These are phyloP conservation scores for Atethmia centrago DNA, from an alignment of 2,888 invertebrate genomes.

Conservation along the genomic window DNA sequence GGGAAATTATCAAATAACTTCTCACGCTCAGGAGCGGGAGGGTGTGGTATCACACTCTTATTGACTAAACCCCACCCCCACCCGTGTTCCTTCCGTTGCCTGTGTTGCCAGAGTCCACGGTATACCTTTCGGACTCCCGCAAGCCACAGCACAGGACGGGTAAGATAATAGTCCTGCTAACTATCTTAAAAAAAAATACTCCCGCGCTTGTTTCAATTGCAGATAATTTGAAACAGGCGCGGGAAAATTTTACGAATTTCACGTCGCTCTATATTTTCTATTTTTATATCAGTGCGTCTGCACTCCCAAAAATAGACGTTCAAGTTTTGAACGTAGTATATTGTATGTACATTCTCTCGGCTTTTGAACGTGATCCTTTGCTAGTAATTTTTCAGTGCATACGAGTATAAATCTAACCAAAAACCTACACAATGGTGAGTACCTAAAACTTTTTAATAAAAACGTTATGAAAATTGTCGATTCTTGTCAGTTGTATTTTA, in stretches of 20 bases:
- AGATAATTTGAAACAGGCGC: conserved; percentile 70
- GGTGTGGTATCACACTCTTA: too few species aligned
- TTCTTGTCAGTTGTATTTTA: conserved; percentile 39
- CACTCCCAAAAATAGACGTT: conserved; percentile 85
- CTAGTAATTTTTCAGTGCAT: conserved; percentile 52
- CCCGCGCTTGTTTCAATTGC: neutral
- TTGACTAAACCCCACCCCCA: too few species aligned
- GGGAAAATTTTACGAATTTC: conserved; percentile 79
- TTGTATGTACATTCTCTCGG: conserved; percentile 61
- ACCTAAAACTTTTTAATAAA: conserved; percentile 61
- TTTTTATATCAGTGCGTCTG: conserved; percentile 82
- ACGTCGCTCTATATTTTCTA: conserved; percentile 79
- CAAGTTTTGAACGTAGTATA: conserved; percentile 78
- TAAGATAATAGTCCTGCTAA: too few species aligned
- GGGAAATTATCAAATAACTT: too few species aligned
- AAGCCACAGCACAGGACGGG: too few species aligned
- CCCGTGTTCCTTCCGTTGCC: too few species aligned
- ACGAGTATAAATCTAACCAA: conserved; percentile 29
- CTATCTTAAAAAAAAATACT: too few species aligned
- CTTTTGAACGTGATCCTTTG: conserved; percentile 62
- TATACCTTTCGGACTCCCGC: too few species aligned
- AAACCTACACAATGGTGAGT: conserved; percentile 70
- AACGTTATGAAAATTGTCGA: conserved; percentile 5
- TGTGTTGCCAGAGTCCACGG: too few species aligned
- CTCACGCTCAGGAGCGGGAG: too few species aligned